Percentiles rank a stretch among this genome's conserved stretches.
Conservation (phyloP, 2,888 invertebrate genomes). For the Chamaedrilus cognettii region DNA sequence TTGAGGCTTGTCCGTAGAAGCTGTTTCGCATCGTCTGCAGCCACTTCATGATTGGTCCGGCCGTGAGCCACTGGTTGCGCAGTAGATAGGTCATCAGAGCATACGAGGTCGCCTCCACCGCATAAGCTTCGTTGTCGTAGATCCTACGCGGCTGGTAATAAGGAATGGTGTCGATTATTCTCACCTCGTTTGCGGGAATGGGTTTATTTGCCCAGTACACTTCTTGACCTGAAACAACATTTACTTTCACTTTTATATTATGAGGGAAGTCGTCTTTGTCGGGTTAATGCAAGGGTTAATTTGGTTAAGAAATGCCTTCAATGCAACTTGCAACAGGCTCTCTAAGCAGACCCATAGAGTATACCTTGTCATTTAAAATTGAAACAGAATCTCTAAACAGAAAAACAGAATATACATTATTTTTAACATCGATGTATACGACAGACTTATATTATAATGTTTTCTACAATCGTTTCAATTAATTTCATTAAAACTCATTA, state of each 20-base stretch:
- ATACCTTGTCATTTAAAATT: too few relatives aligned
- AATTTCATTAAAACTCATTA: too few relatives aligned
- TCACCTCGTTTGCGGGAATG: conserved; percentile 49
- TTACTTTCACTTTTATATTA: too few relatives aligned
- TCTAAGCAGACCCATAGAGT: too few relatives aligned
- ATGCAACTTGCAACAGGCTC: conserved; percentile 1
- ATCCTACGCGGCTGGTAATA: conserved; percentile 80
- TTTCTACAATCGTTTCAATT: too few relatives aligned
- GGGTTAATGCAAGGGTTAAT: neutral
- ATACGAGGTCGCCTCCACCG: conserved; percentile 91
- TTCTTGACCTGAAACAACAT: conserved; percentile 21
- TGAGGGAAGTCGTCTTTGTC: too few relatives aligned
- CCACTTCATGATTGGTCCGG: conserved; percentile 54
- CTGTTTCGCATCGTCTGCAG: conserved; percentile 56
- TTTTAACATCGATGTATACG: too few relatives aligned
- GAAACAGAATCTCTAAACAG: too few relatives aligned
- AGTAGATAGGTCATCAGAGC: conserved; percentile 77
- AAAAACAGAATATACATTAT: too few relatives aligned
- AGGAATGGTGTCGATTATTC: conserved; percentile 63
- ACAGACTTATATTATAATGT: too few relatives aligned
- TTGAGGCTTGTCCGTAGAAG: conserved; percentile 53
- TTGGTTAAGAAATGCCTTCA: neutral
- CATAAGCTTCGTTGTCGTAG: conserved; percentile 83
- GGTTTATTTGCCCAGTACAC: conserved; percentile 52
- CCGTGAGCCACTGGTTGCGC: conserved; percentile 30